A percentile compares a stretch with the other conserved stretches of the same genome.
Conservation (phyloP, 2,113 vertebrate species). For the Ancistrus triradiatus region DNA sequence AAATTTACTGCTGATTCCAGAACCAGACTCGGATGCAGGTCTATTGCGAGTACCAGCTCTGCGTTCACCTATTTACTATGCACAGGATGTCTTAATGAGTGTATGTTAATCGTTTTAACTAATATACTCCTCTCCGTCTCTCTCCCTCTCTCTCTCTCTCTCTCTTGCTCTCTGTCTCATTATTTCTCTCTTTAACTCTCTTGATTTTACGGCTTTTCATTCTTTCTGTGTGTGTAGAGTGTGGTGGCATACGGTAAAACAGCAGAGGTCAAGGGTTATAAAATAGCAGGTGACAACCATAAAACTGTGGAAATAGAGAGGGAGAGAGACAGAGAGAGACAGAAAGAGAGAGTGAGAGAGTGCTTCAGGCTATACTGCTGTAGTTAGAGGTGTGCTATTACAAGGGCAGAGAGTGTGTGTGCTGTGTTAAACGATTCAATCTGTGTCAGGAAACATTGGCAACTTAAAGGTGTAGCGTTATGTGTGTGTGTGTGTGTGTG, state of each 20-base stretch:
- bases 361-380: constrained; percentile 16
- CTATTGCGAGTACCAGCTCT: no score
- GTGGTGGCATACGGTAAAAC: constrained; percentile 25
- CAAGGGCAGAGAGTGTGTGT: constrained; percentile 29
- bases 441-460: constrained; percentile 26
- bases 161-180: no score
- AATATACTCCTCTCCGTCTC: no score
- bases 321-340: no score
- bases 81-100: no score
- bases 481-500: constrained; percentile 2
- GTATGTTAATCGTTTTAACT: no score
- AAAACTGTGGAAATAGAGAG: constrained; percentile 40
- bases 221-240: constrained; percentile 17
- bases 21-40: no score
- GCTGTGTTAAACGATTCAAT: constrained; percentile 54
- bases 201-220: no score
- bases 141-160: no score
- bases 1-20: no score
- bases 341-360: constrained; percentile 25
- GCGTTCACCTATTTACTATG: no score
- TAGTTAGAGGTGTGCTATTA: constrained; percentile 7
- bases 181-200: no score
- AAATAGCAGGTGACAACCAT: constrained; percentile 44
- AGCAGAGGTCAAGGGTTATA: constrained; percentile 39
- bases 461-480: constrained; percentile 5